A percentile compares a stretch with the other conserved stretches of the same genome.
Evolutionary conservation across 2,797 vertebrate species (phyloP).

Genomic region (Myotis pilosus): DNA sequence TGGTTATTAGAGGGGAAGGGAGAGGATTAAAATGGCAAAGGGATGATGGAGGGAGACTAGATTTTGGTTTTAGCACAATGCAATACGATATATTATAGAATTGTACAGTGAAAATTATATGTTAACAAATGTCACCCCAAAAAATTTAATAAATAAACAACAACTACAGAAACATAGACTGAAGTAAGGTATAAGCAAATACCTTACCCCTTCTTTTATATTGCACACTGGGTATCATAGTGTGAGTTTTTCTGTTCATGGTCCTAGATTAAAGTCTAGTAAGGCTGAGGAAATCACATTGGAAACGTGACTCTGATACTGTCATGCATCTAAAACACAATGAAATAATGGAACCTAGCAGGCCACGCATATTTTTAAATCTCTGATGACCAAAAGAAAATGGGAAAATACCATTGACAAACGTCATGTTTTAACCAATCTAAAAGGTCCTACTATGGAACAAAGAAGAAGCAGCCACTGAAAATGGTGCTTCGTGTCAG

Average conservation of each 20-base stretch:
- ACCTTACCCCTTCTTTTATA: background rate
- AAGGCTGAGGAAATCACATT: background rate
- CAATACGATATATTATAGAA: background rate
- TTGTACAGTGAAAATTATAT: background rate
- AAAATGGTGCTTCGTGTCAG: slow-evolving; percentile 67
- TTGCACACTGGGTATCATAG: background rate
- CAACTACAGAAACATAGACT: background rate
- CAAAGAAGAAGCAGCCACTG: slow-evolving; percentile 50
- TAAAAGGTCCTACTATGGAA: slow-evolving; percentile 7
- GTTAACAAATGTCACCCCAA: background rate
- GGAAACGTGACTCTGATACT: background rate
- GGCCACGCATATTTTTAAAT: background rate
- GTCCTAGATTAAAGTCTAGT: background rate
- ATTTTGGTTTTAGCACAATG: background rate
- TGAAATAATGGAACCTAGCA: background rate
- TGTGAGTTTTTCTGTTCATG: background rate
- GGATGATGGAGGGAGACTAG: background rate
- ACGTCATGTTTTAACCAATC: background rate
- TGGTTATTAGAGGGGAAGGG: background rate
- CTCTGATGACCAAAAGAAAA: background rate
- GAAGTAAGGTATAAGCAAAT: background rate
- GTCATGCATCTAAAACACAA: background rate
- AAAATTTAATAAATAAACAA: background rate
- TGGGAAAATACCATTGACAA: slow-evolving; percentile 33
- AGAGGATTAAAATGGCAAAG: background rate